phyloP scores from a whole-genome alignment of 2,113 vertebrate genomes.

The Ptyas mucosa region DNA sequence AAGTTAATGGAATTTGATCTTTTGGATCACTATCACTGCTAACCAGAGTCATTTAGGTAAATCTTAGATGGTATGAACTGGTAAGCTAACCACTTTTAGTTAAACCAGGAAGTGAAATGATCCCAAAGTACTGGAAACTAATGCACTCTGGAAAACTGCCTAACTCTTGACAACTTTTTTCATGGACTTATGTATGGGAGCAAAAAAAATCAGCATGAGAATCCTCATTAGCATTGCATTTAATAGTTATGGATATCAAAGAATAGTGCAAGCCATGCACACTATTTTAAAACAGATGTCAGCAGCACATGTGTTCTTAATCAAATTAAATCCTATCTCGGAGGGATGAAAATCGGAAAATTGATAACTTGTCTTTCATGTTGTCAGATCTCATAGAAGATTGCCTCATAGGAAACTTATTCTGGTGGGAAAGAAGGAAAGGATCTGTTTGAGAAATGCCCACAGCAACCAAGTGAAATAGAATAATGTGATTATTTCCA shows the following conservation, averaged over 20 bases:
- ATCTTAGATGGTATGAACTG: neutral
- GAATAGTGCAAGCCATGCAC: neutral
- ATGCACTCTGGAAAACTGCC: no score
- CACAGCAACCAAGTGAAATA: constrained; percentile 4
- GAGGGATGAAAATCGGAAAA: constrained; percentile 9
- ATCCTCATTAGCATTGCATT: neutral
- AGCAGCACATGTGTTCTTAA: neutral
- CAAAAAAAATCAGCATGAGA: neutral
- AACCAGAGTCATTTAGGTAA: neutral
- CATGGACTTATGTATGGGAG: neutral
- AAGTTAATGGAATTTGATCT: neutral
- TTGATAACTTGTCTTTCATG: constrained; percentile 15
- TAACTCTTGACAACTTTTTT: neutral
- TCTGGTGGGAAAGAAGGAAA: constrained; percentile 3
- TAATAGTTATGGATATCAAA: neutral
- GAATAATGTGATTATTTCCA: neutral
- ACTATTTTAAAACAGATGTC: neutral
- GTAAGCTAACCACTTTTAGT: neutral
- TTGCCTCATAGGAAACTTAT: constrained; percentile 4
- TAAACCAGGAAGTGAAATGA: neutral
- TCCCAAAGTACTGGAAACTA: neutral
- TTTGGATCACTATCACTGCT: neutral
- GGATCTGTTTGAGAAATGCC: neutral
- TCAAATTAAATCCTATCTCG: neutral
- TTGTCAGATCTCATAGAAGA: neutral